Evolutionary conservation across 2,888 invertebrate species (phyloP).

Genomic region (Pseudanteris insignis): DNA sequence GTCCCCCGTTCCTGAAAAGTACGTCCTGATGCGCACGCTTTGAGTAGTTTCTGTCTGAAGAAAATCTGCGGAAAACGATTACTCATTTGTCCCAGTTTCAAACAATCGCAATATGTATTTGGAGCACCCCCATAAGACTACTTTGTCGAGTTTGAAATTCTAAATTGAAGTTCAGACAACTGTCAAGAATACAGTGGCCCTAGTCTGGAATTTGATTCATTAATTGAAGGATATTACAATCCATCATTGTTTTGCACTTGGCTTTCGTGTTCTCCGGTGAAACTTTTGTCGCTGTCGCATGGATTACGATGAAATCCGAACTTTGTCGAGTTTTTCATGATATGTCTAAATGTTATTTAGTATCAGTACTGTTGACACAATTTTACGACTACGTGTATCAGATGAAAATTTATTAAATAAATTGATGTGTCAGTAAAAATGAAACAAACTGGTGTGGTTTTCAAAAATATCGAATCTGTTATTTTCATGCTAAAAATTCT

Average conservation of each 20-base stretch:
- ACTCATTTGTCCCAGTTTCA: slow-evolving; percentile 51
- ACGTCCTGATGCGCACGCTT: slow-evolving; percentile 42
- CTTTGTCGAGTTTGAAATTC: slow-evolving; percentile 41
- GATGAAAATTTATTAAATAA: too few relatives aligned
- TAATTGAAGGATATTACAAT: too few relatives aligned
- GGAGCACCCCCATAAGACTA: slow-evolving; percentile 41
- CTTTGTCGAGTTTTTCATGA: not conserved
- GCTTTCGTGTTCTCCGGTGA: too few relatives aligned
- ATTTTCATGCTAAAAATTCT: too few relatives aligned
- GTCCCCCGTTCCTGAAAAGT: slow-evolving; percentile 41
- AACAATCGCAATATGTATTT: slow-evolving; percentile 51
- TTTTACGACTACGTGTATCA: too few relatives aligned
- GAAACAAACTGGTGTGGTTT: too few relatives aligned
- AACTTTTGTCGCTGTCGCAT: too few relatives aligned
- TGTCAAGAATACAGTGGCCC: slow-evolving; percentile 22
- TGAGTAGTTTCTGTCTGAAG: slow-evolving; percentile 45
- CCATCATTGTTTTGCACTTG: too few relatives aligned
- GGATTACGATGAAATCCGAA: too few relatives aligned
- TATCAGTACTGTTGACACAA: not conserved
- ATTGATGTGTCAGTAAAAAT: too few relatives aligned
- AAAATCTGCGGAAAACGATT: slow-evolving; percentile 62
- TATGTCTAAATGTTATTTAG: too few relatives aligned
- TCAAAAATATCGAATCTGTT: too few relatives aligned
- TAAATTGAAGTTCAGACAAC: slow-evolving; percentile 41
- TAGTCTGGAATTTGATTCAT: slow-evolving; percentile 11